A percentile compares a stretch with the other conserved stretches of the same genome.
Conservation (phyloP, 2,113 vertebrate genomes). For the Onychorhynchus coronatus region DNA sequence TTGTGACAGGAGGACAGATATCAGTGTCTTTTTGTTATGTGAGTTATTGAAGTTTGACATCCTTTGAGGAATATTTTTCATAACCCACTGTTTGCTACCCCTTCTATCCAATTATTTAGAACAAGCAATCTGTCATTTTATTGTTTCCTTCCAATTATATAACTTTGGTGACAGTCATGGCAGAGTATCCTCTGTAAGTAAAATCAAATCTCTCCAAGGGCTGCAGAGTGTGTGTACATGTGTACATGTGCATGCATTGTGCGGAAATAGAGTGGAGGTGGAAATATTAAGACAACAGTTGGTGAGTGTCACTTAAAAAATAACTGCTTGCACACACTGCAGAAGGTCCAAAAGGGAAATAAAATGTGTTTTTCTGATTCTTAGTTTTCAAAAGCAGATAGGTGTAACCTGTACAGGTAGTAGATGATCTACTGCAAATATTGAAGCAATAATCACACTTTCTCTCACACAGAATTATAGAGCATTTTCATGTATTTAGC, state of each 20-base stretch:
- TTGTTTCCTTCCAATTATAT: slow-evolving; percentile 72
- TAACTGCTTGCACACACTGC: not conserved
- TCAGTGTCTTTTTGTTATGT: slow-evolving; percentile 57
- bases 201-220: slow-evolving; percentile 17
- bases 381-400: not conserved
- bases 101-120: slow-evolving; percentile 72
- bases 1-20: slow-evolving; percentile 49
- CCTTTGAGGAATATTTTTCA: slow-evolving; percentile 70
- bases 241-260: not conserved
- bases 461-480: not conserved
- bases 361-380: not conserved
- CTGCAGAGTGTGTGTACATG: not conserved
- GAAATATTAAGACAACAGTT: not conserved
- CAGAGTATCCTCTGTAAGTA: slow-evolving; percentile 49
- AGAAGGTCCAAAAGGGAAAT: not conserved
- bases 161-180: slow-evolving; percentile 65
- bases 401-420: not conserved
- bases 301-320: not conserved
- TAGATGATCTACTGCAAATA: not conserved
- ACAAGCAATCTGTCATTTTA: slow-evolving; percentile 76
- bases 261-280: not conserved
- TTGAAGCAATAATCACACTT: not conserved
- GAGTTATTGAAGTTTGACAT: slow-evolving; percentile 66
- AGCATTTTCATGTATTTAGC: not conserved
- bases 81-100: slow-evolving; percentile 63